A percentile compares a stretch with the other conserved stretches of the same genome.
Evolutionary conservation across 1,140 invertebrate species (phyloP).

Genomic region (Paracyclopina nana): DNA sequence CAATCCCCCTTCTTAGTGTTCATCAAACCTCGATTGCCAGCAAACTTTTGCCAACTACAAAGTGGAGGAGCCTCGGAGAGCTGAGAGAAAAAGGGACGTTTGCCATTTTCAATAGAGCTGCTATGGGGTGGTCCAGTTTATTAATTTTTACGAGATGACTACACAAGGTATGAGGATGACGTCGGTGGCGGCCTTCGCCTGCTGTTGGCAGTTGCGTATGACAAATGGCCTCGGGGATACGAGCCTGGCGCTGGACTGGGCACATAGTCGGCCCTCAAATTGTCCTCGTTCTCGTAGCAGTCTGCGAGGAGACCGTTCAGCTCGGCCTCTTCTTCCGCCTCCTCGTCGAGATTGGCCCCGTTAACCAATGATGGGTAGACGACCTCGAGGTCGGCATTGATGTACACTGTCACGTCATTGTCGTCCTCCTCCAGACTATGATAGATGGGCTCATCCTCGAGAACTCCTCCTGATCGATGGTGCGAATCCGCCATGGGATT

Average conservation of each 20-base stretch:
- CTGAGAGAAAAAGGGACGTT: too few relatives aligned
- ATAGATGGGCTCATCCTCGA: slow-evolving; percentile 1
- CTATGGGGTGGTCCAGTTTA: too few relatives aligned
- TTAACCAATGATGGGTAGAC: background rate
- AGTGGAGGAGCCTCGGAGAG: too few relatives aligned
- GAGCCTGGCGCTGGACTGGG: background rate
- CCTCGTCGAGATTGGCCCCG: background rate
- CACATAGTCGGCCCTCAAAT: background rate
- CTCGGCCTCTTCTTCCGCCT: background rate
- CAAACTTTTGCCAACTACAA: too few relatives aligned
- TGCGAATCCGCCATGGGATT: background rate
- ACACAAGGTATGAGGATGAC: too few relatives aligned
- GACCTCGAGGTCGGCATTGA: slow-evolving; percentile 1
- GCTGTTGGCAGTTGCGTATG: too few relatives aligned
- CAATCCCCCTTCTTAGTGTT: too few relatives aligned
- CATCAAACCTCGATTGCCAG: too few relatives aligned
- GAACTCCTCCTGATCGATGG: background rate
- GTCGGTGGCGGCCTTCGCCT: too few relatives aligned
- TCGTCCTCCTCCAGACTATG: background rate
- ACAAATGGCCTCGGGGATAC: background rate
- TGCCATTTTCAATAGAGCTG: too few relatives aligned
- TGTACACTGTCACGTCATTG: background rate
- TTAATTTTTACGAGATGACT: too few relatives aligned
- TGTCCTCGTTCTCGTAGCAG: background rate
- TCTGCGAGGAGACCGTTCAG: background rate